Evolutionary conservation across 2,888 invertebrate genomes (phyloP).

Genomic region (Hymenopus coronatus): DNA sequence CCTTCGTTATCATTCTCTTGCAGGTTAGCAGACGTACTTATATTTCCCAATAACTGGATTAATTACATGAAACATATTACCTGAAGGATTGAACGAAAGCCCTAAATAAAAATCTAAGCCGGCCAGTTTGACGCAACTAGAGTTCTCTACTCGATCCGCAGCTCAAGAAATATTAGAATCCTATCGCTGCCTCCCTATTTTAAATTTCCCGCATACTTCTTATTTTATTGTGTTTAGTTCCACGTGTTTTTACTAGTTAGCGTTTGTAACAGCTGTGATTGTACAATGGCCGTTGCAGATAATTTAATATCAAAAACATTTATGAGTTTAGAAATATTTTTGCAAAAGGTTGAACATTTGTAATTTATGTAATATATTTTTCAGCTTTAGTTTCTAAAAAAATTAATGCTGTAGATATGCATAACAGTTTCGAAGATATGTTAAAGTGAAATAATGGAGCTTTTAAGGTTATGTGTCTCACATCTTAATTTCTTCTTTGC

Average conservation of each 20-base stretch:
- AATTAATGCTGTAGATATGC: background rate
- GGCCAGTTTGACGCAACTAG: too few species aligned
- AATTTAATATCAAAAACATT: conserved; percentile 25
- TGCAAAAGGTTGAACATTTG: conserved; percentile 19
- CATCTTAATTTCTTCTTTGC: background rate
- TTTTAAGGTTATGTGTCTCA: background rate
- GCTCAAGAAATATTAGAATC: too few species aligned
- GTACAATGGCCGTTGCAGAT: conserved; percentile 16
- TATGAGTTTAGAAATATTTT: conserved; percentile 26
- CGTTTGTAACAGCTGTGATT: background rate
- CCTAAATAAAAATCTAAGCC: too few species aligned
- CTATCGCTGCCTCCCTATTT: too few species aligned
- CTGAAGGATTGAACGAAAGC: too few species aligned
- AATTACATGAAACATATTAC: too few species aligned
- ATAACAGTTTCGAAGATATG: too few species aligned
- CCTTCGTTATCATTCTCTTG: too few species aligned
- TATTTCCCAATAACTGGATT: too few species aligned
- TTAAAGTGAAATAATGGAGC: background rate
- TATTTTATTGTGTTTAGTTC: background rate
- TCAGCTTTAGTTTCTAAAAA: background rate
- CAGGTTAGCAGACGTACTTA: too few species aligned
- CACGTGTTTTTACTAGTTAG: background rate
- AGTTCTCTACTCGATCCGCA: too few species aligned
- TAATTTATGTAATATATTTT: background rate
- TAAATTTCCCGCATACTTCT: too few species aligned